These are phyloP conservation scores for Sebastes minor DNA, from an alignment of 2,797 vertebrate genomes.

Conservation along the genomic window DNA sequence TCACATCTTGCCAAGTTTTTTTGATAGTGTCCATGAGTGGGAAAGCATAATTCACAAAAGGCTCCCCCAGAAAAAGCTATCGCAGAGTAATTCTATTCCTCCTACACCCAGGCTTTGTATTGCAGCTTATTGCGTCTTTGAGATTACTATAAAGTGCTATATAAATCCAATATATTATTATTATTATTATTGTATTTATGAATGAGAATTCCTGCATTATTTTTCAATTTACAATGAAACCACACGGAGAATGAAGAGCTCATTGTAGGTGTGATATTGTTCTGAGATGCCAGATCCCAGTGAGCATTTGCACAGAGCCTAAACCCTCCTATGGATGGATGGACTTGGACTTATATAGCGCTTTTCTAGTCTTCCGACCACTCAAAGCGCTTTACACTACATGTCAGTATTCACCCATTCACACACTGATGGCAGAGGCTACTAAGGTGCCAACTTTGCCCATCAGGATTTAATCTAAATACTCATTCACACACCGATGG, in stretches of 20 bases:
- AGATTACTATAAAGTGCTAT: too few relatives aligned
- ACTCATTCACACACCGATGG: too few relatives aligned
- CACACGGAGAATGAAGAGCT: slow-evolving; percentile 22
- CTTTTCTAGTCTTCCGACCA: too few relatives aligned
- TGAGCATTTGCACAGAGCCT: slow-evolving; percentile 3
- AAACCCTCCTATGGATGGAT: slow-evolving; percentile 10
- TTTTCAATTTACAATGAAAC: slow-evolving; percentile 36
- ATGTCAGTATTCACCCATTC: too few relatives aligned
- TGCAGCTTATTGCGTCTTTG: slow-evolving; percentile 7
- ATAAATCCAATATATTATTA: too few relatives aligned
- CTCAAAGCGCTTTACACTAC: too few relatives aligned
- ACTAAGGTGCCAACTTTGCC: too few relatives aligned
- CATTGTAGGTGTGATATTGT: slow-evolving; percentile 47
- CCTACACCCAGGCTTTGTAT: slow-evolving; percentile 25
- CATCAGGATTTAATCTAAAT: too few relatives aligned
- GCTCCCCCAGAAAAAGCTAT: slow-evolving; percentile 9
- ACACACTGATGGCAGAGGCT: too few relatives aligned
- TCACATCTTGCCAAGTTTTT: slow-evolving; percentile 1
- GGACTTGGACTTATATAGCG: too few relatives aligned
- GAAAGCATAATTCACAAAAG: slow-evolving; percentile 39
- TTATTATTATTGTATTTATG: slow-evolving; percentile 37
- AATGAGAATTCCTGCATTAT: slow-evolving; percentile 64
- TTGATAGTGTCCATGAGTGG: slow-evolving; percentile 21
- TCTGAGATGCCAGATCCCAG: slow-evolving; percentile 25
- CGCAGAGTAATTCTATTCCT: slow-evolving; percentile 45